Conservation (phyloP, 2,888 invertebrate genomes). For the Eristalinus aeneus region DNA sequence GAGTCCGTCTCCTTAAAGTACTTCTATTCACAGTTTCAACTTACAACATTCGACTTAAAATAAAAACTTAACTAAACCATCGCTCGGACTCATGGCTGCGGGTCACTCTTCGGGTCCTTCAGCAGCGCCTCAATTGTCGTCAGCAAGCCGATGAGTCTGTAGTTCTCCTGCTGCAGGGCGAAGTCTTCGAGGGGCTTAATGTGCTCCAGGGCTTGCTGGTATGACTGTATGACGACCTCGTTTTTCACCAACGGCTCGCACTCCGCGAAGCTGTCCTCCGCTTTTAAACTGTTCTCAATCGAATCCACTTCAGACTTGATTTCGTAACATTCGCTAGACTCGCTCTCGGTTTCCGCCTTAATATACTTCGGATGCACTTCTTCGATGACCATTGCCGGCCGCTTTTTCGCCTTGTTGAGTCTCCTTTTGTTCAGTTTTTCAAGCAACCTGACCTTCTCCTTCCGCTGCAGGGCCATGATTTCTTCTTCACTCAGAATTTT, state of each 20-base stretch:
- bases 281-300: conserved; percentile 19
- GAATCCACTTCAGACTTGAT: neutral
- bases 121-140: conserved; percentile 25
- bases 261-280: neutral
- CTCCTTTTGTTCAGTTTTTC: too few relatives aligned
- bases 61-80: too few relatives aligned
- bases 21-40: too few relatives aligned
- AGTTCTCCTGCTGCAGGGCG: conserved; percentile 77
- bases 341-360: too few relatives aligned
- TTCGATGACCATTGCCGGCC: too few relatives aligned
- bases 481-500: conserved; percentile 27
- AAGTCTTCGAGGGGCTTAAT: conserved; percentile 78
- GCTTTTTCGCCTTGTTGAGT: too few relatives aligned
- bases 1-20: too few relatives aligned
- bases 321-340: neutral
- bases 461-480: neutral
- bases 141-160: conserved; percentile 77
- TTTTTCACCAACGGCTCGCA: neutral
- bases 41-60: too few relatives aligned
- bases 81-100: too few relatives aligned
- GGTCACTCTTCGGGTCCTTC: neutral
- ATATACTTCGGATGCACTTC: too few relatives aligned
- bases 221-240: conserved; percentile 61
- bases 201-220: conserved; percentile 77
- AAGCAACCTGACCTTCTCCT: too few relatives aligned